A percentile compares a stretch with the other conserved stretches of the same genome.
These are phyloP conservation scores for Rambutsinella grinnellia DNA, from an alignment of 2,888 invertebrate genomes.

Conservation along the genomic window DNA sequence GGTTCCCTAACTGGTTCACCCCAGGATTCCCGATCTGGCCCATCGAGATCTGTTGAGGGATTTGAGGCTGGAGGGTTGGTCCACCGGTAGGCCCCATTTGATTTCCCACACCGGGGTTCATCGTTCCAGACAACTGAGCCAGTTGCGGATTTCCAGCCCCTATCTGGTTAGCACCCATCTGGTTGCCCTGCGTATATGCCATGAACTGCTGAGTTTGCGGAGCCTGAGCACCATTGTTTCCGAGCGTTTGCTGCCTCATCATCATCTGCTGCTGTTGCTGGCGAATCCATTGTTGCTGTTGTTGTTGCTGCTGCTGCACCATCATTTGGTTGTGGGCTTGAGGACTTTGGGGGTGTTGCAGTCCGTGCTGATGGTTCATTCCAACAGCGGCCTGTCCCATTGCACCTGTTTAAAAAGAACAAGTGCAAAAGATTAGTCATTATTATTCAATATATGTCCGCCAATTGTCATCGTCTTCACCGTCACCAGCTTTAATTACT, in stretches of 20 bases:
- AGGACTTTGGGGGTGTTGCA: conserved; percentile 65
- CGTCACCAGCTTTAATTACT: too few species aligned
- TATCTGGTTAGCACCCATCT: conserved; percentile 67
- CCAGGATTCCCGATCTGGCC: conserved; percentile 63
- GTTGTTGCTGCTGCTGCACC: conserved; percentile 69
- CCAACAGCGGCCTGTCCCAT: conserved; percentile 62
- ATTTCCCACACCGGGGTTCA: conserved; percentile 63
- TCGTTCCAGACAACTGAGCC: conserved; percentile 54
- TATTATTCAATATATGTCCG: too few species aligned
- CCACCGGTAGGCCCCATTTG: conserved; percentile 63
- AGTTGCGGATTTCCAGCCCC: conserved; percentile 63
- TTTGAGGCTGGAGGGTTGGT: conserved; percentile 57
- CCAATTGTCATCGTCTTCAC: too few species aligned
- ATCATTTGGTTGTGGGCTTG: conserved; percentile 65
- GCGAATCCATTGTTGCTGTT: conserved; percentile 69
- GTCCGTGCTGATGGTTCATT: conserved; percentile 64
- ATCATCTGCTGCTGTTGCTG: conserved; percentile 71
- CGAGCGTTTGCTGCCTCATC: conserved; percentile 67
- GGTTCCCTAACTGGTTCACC: conserved; percentile 61
- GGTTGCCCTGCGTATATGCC: conserved; percentile 67
- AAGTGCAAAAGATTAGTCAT: background rate
- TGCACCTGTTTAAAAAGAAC: conserved; percentile 34
- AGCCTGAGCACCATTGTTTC: conserved; percentile 67
- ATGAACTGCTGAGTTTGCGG: conserved; percentile 70
- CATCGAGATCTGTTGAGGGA: conserved; percentile 65